phyloP scores from a whole-genome alignment of 2,888 invertebrate genomes.

The Bombyx huttoni region DNA sequence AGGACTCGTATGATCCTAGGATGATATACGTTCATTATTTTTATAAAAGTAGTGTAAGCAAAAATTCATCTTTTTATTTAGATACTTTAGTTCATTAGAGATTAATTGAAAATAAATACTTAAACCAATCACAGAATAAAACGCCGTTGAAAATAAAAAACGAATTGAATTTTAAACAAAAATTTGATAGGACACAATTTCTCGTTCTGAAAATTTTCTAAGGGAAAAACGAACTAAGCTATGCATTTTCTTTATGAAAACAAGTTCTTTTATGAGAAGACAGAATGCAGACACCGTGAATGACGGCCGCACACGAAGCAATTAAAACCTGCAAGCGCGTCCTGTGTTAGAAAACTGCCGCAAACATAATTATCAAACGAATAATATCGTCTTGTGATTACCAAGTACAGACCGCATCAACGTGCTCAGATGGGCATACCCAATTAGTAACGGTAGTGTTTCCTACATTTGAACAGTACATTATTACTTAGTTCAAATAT shows the following conservation, averaged over 20 bases:
- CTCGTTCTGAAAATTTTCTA: conserved; percentile 25
- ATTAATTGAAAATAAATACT: too few relatives aligned
- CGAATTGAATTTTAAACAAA: not conserved
- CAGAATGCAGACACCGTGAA: conserved; percentile 25
- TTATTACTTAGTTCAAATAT: not conserved
- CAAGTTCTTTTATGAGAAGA: conserved; percentile 34
- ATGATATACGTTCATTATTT: too few relatives aligned
- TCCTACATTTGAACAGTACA: not conserved
- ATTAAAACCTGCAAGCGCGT: conserved; percentile 39
- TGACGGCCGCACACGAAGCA: conserved; percentile 27
- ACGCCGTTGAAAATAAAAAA: not conserved
- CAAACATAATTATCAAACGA: conserved; percentile 21
- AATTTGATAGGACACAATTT: conserved; percentile 22
- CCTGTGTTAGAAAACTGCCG: conserved; percentile 13
- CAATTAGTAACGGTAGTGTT: conserved; percentile 4
- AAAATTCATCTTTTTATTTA: too few relatives aligned
- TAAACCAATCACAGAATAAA: not conserved
- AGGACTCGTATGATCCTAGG: too few relatives aligned
- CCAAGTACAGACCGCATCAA: not conserved
- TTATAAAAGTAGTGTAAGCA: too few relatives aligned
- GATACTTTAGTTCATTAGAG: too few relatives aligned
- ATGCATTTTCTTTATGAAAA: conserved; percentile 27
- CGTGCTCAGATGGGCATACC: conserved; percentile 8
- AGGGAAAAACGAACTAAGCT: conserved; percentile 24
- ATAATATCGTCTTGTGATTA: conserved; percentile 12